These are phyloP conservation scores for Tenthredo amoena DNA, from an alignment of 2,888 invertebrate species.

Conservation along the genomic window DNA sequence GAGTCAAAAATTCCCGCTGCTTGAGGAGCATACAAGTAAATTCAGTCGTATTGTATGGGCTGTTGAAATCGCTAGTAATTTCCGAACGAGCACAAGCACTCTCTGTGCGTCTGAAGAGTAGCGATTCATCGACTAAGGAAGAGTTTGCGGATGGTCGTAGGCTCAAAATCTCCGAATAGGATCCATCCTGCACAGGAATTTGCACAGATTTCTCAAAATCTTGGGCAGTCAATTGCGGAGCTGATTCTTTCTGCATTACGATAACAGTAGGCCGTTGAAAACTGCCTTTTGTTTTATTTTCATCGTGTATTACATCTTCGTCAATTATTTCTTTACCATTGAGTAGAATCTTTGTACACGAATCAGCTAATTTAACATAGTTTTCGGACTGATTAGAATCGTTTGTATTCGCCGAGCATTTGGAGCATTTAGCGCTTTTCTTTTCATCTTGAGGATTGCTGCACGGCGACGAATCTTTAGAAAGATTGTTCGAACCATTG, in stretches of 20 bases:
- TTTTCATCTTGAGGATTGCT: neutral
- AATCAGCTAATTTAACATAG: neutral
- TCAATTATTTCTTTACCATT: neutral
- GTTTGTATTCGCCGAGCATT: neutral
- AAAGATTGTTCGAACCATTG: neutral
- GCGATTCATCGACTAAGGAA: neutral
- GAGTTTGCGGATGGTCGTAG: neutral
- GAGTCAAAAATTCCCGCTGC: neutral
- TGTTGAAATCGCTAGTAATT: neutral
- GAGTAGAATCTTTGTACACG: neutral
- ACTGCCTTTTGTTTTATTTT: neutral
- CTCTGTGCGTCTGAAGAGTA: neutral
- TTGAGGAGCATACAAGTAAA: neutral
- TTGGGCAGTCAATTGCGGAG: neutral
- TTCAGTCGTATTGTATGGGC: neutral
- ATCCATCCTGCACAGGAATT: constrained; percentile 17
- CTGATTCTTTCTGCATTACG: constrained; percentile 19
- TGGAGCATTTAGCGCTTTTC: neutral
- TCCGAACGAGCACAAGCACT: neutral
- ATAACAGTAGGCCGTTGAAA: constrained; percentile 24
- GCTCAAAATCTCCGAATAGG: constrained; percentile 22
- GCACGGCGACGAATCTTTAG: neutral
- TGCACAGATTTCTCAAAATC: neutral
- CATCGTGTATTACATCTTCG: neutral
- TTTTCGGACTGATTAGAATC: neutral